Conservation (phyloP, 2,888 invertebrate genomes). For the Acleris sparsana region DNA sequence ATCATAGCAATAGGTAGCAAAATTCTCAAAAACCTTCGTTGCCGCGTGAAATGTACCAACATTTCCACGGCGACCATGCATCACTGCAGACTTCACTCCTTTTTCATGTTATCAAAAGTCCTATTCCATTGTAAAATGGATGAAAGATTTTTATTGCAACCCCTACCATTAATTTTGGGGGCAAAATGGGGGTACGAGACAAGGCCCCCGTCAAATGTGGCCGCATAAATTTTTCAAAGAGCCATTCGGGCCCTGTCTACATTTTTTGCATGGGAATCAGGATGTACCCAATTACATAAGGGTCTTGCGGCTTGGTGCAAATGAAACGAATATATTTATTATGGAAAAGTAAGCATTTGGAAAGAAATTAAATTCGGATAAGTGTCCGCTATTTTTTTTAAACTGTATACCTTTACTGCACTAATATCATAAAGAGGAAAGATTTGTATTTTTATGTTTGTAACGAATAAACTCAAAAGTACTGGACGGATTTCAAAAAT, state of each 20-base stretch:
- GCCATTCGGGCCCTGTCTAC: constrained; percentile 57
- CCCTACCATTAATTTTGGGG: constrained; percentile 56
- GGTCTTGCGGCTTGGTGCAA: constrained; percentile 50
- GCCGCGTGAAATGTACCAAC: background rate
- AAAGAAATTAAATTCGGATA: no score
- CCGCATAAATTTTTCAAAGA: constrained; percentile 68
- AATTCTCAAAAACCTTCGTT: no score
- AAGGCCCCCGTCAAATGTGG: constrained; percentile 60
- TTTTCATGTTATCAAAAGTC: constrained; percentile 35
- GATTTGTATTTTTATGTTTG: no score
- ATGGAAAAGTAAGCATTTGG: background rate
- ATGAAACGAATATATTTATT: constrained; percentile 27
- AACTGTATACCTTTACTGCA: no score
- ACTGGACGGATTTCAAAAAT: no score
- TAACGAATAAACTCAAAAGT: no score
- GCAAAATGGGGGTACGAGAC: constrained; percentile 50
- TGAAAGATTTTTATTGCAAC: constrained; percentile 47
- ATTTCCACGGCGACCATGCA: constrained; percentile 25
- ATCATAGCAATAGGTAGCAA: no score
- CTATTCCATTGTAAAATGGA: constrained; percentile 43
- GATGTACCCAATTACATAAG: constrained; percentile 70
- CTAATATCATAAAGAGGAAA: no score
- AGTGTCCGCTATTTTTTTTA: no score
- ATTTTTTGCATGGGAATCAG: constrained; percentile 68
- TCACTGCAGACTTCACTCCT: constrained; percentile 34